phyloP scores from a whole-genome alignment of 2,113 vertebrate species.

The Xenus cinereus region DNA sequence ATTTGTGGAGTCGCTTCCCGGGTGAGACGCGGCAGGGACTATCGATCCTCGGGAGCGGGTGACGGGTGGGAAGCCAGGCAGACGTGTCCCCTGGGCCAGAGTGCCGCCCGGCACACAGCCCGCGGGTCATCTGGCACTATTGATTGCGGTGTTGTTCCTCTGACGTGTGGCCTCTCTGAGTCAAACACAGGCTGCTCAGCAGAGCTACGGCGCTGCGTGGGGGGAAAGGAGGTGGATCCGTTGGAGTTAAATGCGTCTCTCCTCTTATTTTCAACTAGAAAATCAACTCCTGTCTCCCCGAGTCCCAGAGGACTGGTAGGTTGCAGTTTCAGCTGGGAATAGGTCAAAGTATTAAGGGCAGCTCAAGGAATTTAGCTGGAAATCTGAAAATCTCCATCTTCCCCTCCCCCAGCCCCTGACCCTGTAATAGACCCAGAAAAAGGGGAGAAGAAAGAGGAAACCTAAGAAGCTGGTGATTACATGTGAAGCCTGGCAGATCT shows the following conservation, averaged over 20 bases:
- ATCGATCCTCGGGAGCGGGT: neutral
- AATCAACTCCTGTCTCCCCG: neutral
- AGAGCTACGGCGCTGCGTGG: neutral
- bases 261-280: neutral
- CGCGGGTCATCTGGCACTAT: neutral
- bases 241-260: neutral
- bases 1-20: neutral
- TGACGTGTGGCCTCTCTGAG: neutral
- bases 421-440: constrained; percentile 13
- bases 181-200: neutral
- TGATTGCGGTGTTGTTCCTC: neutral
- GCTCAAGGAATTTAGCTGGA: constrained; percentile 28
- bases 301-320: neutral
- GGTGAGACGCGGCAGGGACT: neutral
- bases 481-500: constrained; percentile 18
- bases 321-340: neutral
- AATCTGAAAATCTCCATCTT: constrained; percentile 17
- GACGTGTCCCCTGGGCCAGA: neutral
- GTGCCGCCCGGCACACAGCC: neutral
- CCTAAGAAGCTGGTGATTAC: constrained; percentile 41
- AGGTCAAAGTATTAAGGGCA: constrained; percentile 3
- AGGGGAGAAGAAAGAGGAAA: constrained; percentile 3
- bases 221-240: neutral
- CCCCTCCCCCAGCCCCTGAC: neutral
- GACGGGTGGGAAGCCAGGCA: neutral